Conservation (phyloP, 2,888 invertebrate species). For the Acleris holmiana region DNA sequence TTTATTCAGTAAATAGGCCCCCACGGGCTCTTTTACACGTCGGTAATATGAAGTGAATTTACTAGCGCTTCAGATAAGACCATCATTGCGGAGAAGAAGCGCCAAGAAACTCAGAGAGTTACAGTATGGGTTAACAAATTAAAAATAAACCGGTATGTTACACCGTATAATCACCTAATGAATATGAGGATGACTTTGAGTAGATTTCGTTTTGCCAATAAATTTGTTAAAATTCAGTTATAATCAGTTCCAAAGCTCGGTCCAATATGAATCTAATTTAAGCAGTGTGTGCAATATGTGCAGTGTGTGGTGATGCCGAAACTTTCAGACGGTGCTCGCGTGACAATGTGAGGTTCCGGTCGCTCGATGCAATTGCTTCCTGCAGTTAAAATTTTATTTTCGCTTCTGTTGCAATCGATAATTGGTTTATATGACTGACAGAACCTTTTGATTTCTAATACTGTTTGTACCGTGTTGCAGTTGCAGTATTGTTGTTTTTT, state of each 20-base stretch:
- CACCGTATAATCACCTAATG: background rate
- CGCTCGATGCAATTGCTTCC: constrained; percentile 56
- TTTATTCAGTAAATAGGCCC: too few relatives aligned
- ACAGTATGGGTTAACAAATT: too few relatives aligned
- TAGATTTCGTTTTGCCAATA: background rate
- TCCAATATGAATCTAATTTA: constrained; percentile 25
- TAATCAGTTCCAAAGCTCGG: constrained; percentile 8
- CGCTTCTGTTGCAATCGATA: constrained; percentile 29
- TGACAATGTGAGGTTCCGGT: constrained; percentile 63
- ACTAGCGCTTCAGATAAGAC: too few relatives aligned
- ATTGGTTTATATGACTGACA: constrained; percentile 12
- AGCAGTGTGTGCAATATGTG: constrained; percentile 41
- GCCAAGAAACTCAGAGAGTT: too few relatives aligned
- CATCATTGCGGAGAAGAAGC: too few relatives aligned
- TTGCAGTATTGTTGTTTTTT: background rate
- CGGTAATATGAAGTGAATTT: too few relatives aligned
- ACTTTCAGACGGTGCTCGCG: constrained; percentile 58
- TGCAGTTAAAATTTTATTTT: constrained; percentile 47
- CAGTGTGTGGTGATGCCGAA: constrained; percentile 61
- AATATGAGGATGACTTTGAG: background rate
- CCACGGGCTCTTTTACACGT: too few relatives aligned
- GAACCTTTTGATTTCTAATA: constrained; percentile 21
- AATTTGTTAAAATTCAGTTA: constrained; percentile 15
- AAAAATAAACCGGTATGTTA: too few relatives aligned
- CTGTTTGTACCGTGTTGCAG: constrained; percentile 1